A percentile compares a stretch with the other conserved stretches of the same genome.
Evolutionary conservation across 2,888 invertebrate species (phyloP).

Genomic region (Torymus auratus): DNA sequence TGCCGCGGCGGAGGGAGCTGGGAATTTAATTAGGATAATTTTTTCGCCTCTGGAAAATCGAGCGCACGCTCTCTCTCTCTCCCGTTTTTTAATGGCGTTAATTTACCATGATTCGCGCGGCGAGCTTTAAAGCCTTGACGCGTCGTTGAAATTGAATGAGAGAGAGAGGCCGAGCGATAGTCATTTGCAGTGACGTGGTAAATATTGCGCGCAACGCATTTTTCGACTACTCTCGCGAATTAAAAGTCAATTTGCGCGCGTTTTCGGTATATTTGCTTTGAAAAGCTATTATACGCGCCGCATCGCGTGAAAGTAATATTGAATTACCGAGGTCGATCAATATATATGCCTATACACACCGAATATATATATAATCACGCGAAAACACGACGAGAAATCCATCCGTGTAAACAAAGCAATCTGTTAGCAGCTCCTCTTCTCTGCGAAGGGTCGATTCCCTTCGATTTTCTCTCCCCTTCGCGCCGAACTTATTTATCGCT

Average conservation of each 20-base stretch:
- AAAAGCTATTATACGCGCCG: no score
- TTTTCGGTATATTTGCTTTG: no score
- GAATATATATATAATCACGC: constrained; percentile 1
- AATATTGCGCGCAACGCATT: no score
- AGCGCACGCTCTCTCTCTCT: constrained; percentile 1
- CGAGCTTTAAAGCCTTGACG: neutral
- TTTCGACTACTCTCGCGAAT: no score
- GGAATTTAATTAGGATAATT: constrained; percentile 53
- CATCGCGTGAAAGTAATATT: no score
- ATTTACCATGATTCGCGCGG: constrained; percentile 23
- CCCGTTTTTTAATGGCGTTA: constrained; percentile 13
- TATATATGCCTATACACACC: neutral
- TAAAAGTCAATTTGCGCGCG: no score
- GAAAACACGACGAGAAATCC: neutral
- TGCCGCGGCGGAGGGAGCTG: constrained; percentile 33
- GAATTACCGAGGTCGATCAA: neutral
- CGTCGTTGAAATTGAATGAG: no score
- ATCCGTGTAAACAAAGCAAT: constrained; percentile 39
- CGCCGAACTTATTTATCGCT: constrained; percentile 52
- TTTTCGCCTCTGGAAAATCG: constrained; percentile 27
- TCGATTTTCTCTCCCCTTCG: constrained; percentile 33
- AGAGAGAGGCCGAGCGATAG: no score
- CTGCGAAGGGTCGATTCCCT: constrained; percentile 17
- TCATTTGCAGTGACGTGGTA: no score
- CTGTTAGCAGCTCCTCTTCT: neutral